Evolutionary conservation across 2,113 vertebrate genomes (phyloP), one percentile per base, ranked within the genome.

Genomic region (Phalacrocorax brasilianus): DNA sequence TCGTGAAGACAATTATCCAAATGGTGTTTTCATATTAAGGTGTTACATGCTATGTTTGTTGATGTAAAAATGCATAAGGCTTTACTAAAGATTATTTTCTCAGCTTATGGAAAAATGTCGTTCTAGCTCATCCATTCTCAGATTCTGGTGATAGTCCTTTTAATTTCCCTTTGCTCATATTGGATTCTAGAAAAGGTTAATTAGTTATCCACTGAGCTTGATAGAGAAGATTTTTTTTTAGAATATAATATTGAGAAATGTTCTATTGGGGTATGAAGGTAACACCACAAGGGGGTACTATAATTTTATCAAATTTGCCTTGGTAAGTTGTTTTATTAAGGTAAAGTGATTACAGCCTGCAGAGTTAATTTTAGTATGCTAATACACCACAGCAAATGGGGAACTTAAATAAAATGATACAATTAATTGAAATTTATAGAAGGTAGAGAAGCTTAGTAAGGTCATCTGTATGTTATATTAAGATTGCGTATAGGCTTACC

Each of bases 301-400:
- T 92, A 96, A 97, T 97, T 98, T 98, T 95, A 98, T 98, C 98
- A 97, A 95, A 97, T 98, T 97, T 97, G 94, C 95, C 97, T 97
- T 94, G 78, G 86, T 95, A 97, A 97, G 89, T 98, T 97, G 81
- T 74, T 95, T 97, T 97, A 96, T 97, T 97, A 96, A 97, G 85
- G 96, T 98, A 94, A 98, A 97, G 91, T 97, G 97, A 97, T 98
- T 98, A 98, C 95, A 97, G 96, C 89, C 95, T 71, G 92, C 96
- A 96, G 94, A 98, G 97, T 98, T 98, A 98, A 98, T 98, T 98
- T 98, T 97, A 98, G 97, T 98, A 98, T 98, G 98, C 90, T 97
- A 98, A 98, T 97, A 94, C 61, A 96, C 91, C 97, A 95, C 91
- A 97, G 98, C 91, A 97, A 98, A 96, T 95, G 98, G 96, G 96